Evolutionary conservation across 2,888 invertebrate genomes (phyloP).

Genomic region (Eupelmus urozonus): DNA sequence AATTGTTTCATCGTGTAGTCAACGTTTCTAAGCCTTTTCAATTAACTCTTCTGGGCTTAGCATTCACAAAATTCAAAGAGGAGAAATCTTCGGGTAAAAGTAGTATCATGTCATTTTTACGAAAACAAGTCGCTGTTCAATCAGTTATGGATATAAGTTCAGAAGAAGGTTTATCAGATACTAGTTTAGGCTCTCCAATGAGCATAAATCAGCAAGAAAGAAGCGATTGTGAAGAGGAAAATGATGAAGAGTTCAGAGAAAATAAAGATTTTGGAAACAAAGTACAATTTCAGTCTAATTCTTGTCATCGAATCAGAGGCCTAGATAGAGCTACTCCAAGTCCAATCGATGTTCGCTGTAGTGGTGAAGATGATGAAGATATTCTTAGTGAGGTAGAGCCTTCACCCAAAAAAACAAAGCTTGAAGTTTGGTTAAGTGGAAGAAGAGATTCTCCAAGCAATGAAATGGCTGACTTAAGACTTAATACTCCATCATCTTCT

Average conservation of each 20-base stretch:
- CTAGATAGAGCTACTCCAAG: slow-evolving; percentile 62
- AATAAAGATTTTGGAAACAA: slow-evolving; percentile 59
- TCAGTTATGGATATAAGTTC: slow-evolving; percentile 79
- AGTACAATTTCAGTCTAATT: slow-evolving; percentile 59
- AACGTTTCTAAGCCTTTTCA: slow-evolving; percentile 87
- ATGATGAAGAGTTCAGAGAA: slow-evolving; percentile 59
- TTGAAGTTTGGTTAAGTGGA: slow-evolving; percentile 78
- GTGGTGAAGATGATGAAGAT: slow-evolving; percentile 69
- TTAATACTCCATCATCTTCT: slow-evolving; percentile 67
- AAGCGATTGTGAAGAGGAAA: slow-evolving; percentile 71
- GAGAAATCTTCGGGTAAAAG: slow-evolving; percentile 84
- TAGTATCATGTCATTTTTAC: slow-evolving; percentile 86
- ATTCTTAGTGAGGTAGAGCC: slow-evolving; percentile 82
- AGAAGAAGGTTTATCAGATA: slow-evolving; percentile 72
- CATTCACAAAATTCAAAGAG: slow-evolving; percentile 87
- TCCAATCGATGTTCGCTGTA: slow-evolving; percentile 60
- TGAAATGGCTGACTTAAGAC: slow-evolving; percentile 73
- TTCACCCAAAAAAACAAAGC: slow-evolving; percentile 85
- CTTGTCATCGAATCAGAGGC: slow-evolving; percentile 53
- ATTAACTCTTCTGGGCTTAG: slow-evolving; percentile 88
- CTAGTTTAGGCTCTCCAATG: slow-evolving; percentile 77
- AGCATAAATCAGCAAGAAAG: slow-evolving; percentile 68
- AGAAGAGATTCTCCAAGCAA: slow-evolving; percentile 76
- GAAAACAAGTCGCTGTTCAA: slow-evolving; percentile 88
- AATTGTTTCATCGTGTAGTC: slow-evolving; percentile 86